These are phyloP conservation scores for Ditylenchus weischeri DNA, from an alignment of 2,888 invertebrate genomes.

Conservation along the genomic window DNA sequence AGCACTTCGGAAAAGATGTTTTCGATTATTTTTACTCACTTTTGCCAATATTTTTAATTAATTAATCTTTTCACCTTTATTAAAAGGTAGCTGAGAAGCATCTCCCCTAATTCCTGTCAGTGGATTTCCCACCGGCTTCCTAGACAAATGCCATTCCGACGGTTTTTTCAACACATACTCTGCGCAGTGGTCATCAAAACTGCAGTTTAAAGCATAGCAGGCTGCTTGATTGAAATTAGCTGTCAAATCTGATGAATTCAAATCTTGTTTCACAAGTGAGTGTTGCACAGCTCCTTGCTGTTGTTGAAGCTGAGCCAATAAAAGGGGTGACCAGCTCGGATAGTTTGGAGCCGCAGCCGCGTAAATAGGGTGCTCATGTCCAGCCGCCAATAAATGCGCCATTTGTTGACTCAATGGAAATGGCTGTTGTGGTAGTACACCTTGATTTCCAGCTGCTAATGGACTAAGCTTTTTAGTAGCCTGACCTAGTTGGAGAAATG, in stretches of 20 bases:
- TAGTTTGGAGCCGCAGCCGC: slow-evolving; percentile 5
- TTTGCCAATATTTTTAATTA: no score
- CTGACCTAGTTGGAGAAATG: not conserved
- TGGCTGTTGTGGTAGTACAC: not conserved
- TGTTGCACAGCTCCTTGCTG: not conserved
- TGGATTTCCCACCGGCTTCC: slow-evolving; percentile 47
- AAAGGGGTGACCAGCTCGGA: not conserved
- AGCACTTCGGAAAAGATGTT: no score
- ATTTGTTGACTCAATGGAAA: slow-evolving; percentile 14
- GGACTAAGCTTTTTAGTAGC: slow-evolving; percentile 3
- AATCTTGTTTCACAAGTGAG: not conserved
- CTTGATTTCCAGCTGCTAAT: not conserved
- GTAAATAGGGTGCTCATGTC: not conserved
- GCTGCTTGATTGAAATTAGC: slow-evolving; percentile 8
- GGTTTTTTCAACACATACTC: slow-evolving; percentile 18
- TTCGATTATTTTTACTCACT: no score
- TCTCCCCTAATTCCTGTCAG: slow-evolving; percentile 51
- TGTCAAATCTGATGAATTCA: not conserved
- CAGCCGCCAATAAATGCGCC: slow-evolving; percentile 10
- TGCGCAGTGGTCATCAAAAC: slow-evolving; percentile 25
- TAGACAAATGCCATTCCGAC: slow-evolving; percentile 39
- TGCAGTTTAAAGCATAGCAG: slow-evolving; percentile 22
- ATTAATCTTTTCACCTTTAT: slow-evolving; percentile 15
- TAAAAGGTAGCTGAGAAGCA: slow-evolving; percentile 47
- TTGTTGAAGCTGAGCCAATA: slow-evolving; percentile 1